phyloP scores from a whole-genome alignment of 1,140 invertebrate genomes.

The Conus betulinus region DNA sequence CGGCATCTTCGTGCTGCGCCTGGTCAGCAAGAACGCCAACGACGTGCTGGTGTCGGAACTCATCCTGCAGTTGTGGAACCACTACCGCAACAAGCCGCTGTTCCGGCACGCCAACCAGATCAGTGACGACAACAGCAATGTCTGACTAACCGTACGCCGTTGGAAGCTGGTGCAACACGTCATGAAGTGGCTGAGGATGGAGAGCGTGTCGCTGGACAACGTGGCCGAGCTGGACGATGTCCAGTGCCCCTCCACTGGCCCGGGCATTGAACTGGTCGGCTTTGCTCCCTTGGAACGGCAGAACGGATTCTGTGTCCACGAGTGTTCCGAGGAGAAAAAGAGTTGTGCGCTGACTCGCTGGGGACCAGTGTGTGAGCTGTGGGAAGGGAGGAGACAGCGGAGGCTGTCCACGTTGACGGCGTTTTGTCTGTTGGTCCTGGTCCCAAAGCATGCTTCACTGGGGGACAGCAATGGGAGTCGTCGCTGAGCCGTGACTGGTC shows the following conservation, averaged over 20 bases:
- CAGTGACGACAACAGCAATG: slow-evolving; percentile 71
- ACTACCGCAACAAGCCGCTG: slow-evolving; percentile 72
- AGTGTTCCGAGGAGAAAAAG: slow-evolving; percentile 29
- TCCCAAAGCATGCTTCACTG: neutral
- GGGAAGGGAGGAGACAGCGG: neutral
- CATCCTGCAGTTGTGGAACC: slow-evolving; percentile 77
- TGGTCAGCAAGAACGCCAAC: slow-evolving; percentile 78
- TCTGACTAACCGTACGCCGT: slow-evolving; percentile 70
- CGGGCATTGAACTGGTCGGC: slow-evolving; percentile 51
- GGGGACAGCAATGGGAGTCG: neutral
- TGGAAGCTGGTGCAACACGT: slow-evolving; percentile 60
- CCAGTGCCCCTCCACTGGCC: slow-evolving; percentile 40
- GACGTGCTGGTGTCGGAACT: slow-evolving; percentile 78
- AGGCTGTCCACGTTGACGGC: no score
- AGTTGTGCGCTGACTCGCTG: slow-evolving; percentile 28
- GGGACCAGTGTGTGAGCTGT: slow-evolving; percentile 23
- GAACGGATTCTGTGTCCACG: slow-evolving; percentile 39
- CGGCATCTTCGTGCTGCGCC: slow-evolving; percentile 77
- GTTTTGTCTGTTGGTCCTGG: neutral
- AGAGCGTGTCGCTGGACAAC: slow-evolving; percentile 49
- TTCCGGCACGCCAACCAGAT: slow-evolving; percentile 72
- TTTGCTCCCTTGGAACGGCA: slow-evolving; percentile 27
- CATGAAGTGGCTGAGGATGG: slow-evolving; percentile 52
- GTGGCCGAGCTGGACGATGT: slow-evolving; percentile 42
- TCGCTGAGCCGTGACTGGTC: neutral